Percentiles rank a stretch among this genome's conserved stretches.
These are phyloP conservation scores for Prochilodus magdalenae DNA, from an alignment of 2,113 vertebrate species.

Conservation along the genomic window DNA sequence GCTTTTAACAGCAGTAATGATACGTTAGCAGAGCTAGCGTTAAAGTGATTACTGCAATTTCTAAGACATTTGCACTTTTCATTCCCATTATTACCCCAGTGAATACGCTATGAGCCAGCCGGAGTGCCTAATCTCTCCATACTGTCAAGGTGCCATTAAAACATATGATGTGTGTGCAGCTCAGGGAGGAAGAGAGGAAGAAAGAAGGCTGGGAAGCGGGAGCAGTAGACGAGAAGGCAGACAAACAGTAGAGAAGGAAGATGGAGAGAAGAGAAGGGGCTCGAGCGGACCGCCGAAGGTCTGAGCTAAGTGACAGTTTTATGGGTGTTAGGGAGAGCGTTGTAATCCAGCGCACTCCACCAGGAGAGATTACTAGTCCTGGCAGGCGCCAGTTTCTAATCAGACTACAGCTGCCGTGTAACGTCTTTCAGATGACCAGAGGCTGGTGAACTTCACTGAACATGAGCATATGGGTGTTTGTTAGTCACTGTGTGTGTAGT, in stretches of 20 bases:
- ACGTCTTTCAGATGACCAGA: conserved; percentile 13
- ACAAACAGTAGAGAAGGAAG: neutral
- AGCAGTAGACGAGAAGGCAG: conserved; percentile 23
- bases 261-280: conserved; percentile 6
- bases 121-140: conserved; percentile 55
- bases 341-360: conserved; percentile 40
- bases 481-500: neutral
- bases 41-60: conserved; percentile 73
- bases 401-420: conserved; percentile 23
- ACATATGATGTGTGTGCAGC: conserved; percentile 7
- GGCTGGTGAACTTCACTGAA: neutral
- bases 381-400: conserved; percentile 2
- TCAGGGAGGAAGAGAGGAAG: neutral
- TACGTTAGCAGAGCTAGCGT: conserved; percentile 68
- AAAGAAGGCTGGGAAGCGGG: neutral
- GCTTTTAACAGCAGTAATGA: conserved; percentile 68
- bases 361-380: conserved; percentile 57
- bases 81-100: too few species aligned
- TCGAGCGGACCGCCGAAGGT: neutral
- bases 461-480: neutral
- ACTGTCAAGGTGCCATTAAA: conserved; percentile 19
- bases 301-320: conserved; percentile 37
- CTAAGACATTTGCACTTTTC: conserved; percentile 57
- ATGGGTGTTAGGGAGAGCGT: conserved; percentile 26
- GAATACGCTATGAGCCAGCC: conserved; percentile 50